phyloP scores from a whole-genome alignment of 2,888 invertebrate genomes.

The Pyrocoelia pectoralis region DNA sequence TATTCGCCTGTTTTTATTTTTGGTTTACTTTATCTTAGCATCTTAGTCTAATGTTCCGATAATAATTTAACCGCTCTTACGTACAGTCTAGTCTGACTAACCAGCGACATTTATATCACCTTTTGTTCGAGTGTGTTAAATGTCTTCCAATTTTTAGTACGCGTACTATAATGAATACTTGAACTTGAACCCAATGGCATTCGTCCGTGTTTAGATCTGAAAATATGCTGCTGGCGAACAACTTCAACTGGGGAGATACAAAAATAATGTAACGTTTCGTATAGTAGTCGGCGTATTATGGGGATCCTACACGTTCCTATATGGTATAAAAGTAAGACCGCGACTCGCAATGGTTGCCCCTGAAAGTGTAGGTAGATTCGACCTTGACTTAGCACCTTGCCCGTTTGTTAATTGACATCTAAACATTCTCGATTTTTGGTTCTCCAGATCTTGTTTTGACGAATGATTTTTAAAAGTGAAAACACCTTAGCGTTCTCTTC shows the following conservation, averaged over 20 bases:
- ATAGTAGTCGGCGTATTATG: slow-evolving; percentile 15
- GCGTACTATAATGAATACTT: slow-evolving; percentile 27
- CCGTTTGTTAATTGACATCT: slow-evolving; percentile 37
- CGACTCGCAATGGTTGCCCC: slow-evolving; percentile 33
- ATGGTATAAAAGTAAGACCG: slow-evolving; percentile 26
- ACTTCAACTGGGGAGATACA: slow-evolving; percentile 18
- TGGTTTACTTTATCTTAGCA: too few species aligned
- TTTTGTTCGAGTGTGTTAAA: slow-evolving; percentile 14
- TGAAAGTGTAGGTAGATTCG: slow-evolving; percentile 33
- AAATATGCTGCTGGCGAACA: slow-evolving; percentile 32
- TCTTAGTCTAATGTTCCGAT: slow-evolving; percentile 2
- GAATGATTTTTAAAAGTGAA: slow-evolving; percentile 21
- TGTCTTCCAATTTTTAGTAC: slow-evolving; percentile 18
- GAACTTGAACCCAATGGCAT: slow-evolving; percentile 31
- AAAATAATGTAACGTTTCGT: slow-evolving; percentile 28
- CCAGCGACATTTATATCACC: slow-evolving; percentile 10
- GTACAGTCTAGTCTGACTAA: neutral
- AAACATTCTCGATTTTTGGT: slow-evolving; percentile 34
- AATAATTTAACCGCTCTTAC: neutral
- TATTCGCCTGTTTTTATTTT: neutral
- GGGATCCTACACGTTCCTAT: slow-evolving; percentile 13
- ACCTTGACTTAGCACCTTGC: slow-evolving; percentile 38
- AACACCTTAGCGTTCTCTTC: neutral
- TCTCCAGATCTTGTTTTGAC: slow-evolving; percentile 25
- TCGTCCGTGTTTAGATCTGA: slow-evolving; percentile 31